Percentiles rank a stretch among this genome's conserved stretches.
phyloP scores from a whole-genome alignment of 1,140 invertebrate genomes.

The Eupristina koningsbergeri region DNA sequence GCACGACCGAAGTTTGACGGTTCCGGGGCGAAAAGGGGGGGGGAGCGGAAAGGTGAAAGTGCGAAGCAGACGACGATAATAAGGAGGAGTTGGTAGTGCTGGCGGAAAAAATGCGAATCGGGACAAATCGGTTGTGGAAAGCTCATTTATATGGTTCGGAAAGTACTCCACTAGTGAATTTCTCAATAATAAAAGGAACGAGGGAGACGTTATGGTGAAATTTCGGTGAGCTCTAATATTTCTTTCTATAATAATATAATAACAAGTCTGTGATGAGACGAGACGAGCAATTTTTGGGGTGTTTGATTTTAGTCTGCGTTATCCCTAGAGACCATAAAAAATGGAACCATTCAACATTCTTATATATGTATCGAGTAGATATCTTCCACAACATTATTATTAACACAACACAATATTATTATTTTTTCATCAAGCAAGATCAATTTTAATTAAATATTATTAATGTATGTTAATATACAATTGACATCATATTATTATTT shows the following conservation, averaged over 20 bases:
- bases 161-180: not conserved
- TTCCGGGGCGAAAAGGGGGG: too few relatives aligned
- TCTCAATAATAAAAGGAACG: not conserved
- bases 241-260: not conserved
- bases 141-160: slow-evolving; percentile 2
- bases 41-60: not conserved
- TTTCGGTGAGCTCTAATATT: slow-evolving; percentile 22
- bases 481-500: too few relatives aligned
- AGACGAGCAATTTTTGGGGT: not conserved
- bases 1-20: not conserved
- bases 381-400: too few relatives aligned
- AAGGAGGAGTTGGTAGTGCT: not conserved
- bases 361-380: too few relatives aligned
- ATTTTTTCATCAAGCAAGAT: too few relatives aligned
- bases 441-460: too few relatives aligned
- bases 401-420: too few relatives aligned
- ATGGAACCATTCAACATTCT: too few relatives aligned
- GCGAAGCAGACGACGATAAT: not conserved
- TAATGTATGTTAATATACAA: too few relatives aligned
- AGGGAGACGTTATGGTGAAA: not conserved
- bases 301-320: not conserved
- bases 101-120: not conserved
- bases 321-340: not conserved
- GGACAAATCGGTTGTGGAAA: slow-evolving; percentile 37
- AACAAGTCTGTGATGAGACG: not conserved